Evolutionary conservation across 2,113 vertebrate species (phyloP).

Genomic region (Pelodiscus sinensis): DNA sequence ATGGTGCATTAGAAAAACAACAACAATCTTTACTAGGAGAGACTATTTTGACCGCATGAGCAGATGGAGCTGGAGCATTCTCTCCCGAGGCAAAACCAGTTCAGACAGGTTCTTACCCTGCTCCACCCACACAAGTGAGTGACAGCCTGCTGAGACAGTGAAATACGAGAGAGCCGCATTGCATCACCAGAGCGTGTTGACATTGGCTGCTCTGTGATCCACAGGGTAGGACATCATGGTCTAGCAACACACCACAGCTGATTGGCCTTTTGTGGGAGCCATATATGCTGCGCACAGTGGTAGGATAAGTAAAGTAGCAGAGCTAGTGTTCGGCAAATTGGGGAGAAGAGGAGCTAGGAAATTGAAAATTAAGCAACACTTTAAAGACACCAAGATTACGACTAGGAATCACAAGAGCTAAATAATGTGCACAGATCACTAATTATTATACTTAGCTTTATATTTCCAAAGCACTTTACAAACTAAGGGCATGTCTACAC

Average conservation of each 20-base stretch:
- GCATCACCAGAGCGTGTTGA: neutral
- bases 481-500: no score
- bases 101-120: neutral
- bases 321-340: neutral
- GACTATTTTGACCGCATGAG: neutral
- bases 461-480: neutral
- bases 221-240: accelerated
- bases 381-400: accelerated
- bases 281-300: neutral
- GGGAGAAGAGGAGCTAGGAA: neutral
- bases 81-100: slow-evolving; percentile 15
- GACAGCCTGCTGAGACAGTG: neutral
- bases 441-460: accelerated
- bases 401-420: neutral
- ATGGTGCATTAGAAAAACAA: neutral
- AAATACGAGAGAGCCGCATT: neutral
- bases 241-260: neutral
- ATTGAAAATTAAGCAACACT: neutral
- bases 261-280: neutral
- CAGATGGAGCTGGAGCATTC: neutral
- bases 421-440: neutral
- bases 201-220: neutral
- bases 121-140: slow-evolving; percentile 50
- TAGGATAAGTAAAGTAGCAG: neutral
- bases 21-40: neutral